Base-by-base conservation (phyloP, 2,888 invertebrate species). In the Mactromeris polynyma region DNA sequence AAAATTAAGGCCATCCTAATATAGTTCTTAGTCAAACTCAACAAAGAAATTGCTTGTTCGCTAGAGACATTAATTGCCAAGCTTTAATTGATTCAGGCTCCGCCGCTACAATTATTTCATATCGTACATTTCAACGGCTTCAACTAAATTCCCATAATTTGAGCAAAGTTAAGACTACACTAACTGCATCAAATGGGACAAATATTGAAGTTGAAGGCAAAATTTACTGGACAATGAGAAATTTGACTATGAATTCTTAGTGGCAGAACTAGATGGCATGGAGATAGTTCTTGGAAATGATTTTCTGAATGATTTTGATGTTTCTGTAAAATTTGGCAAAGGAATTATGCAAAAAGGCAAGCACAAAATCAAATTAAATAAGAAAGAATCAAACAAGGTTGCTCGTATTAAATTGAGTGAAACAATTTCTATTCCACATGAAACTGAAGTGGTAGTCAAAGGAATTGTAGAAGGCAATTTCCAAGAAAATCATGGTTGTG, bases 261-360 rank as follows among this genome's bases (percentile, higher is more conserved):
- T 91, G 7, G 91, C 91, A 58, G 88, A 90, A 31, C n/a, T 87
- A n/a, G 83, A 85, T 91, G 84, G 73, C 26, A 46, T 84, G 19
- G 69, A 81, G 38, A 89, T 81, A 38, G 81, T 92, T 58, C 81
- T 89, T 38, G 92, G 90, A 17, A 87, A 79, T 81, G 90, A 90
- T 80, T 89, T 91, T 58, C 51, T 90, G n/a, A 83, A 89, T 26
- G 73, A 90, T 51, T 86, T 80, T 87, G 86, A 88, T 83, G 86
- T 86, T 54, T 78, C 38, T 19, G 40, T 90, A 14, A 89, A 86
- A 54, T 83, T 89, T 80, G 83, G 83, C 6, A 87, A 86, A 33
- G 80, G 54, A 17, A 31, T 81, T n/a, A 84, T 86, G 87, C 58
- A 81, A 51, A 51, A n/a, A n/a, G n/a, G n/a, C n/a, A n/a, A n/a